These are phyloP conservation scores for Cyclopterus lumpus DNA, from an alignment of 2,797 vertebrate species.

Conservation along the genomic window DNA sequence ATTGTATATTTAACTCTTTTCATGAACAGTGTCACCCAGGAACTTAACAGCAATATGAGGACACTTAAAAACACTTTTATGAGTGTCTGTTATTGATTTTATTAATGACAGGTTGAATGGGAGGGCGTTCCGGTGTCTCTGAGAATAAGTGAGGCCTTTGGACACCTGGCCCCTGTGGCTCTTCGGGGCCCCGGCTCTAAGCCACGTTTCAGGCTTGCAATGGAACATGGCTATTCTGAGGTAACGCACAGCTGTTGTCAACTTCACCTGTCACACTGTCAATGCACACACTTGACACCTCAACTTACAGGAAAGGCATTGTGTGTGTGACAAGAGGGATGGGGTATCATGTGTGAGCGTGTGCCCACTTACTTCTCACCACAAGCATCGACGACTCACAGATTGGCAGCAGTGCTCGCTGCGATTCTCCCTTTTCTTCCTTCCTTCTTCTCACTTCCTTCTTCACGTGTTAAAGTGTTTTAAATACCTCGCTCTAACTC, in stretches of 20 bases:
- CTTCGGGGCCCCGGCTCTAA: constrained; percentile 17
- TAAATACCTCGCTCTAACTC: constrained; percentile 35
- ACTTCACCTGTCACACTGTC: constrained; percentile 68
- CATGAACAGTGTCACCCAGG: not conserved
- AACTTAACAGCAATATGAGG: constrained; percentile 14
- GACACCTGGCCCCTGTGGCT: constrained; percentile 49
- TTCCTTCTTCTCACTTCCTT: constrained; percentile 27
- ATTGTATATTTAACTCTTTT: constrained; percentile 18
- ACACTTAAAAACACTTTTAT: constrained; percentile 36
- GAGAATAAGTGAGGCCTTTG: constrained; percentile 57
- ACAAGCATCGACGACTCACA: constrained; percentile 19
- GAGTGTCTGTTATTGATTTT: constrained; percentile 60
- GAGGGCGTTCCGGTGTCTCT: constrained; percentile 15
- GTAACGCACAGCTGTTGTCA: constrained; percentile 73
- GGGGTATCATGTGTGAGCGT: not conserved
- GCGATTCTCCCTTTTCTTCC: not conserved
- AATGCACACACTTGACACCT: constrained; percentile 41
- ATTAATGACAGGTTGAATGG: constrained; percentile 40
- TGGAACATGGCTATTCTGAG: constrained; percentile 67
- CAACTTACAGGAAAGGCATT: constrained; percentile 19
- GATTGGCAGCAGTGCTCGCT: constrained; percentile 9
- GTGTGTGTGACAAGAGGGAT: not conserved
- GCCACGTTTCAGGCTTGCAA: constrained; percentile 29
- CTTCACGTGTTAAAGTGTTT: constrained; percentile 44
- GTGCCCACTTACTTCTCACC: constrained; percentile 33